phyloP scores from a whole-genome alignment of 2,797 vertebrate genomes.

The Eutrigla gurnardus region DNA sequence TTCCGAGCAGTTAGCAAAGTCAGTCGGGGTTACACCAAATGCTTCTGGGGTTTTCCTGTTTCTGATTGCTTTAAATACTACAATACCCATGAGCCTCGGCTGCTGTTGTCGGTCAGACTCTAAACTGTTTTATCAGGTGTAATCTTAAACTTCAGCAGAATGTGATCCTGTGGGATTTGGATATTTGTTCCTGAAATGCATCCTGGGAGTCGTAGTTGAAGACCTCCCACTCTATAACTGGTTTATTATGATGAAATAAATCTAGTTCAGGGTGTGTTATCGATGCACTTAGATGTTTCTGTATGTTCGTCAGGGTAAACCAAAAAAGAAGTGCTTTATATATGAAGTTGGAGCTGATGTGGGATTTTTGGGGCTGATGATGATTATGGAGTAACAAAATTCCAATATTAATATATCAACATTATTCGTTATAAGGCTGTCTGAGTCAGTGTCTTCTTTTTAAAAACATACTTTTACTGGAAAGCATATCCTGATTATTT shows the following conservation, averaged over 20 bases:
- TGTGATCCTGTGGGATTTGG: background rate
- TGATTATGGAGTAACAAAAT: no score
- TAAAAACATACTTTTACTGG: no score
- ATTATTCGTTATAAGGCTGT: no score
- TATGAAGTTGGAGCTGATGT: no score
- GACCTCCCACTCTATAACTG: no score
- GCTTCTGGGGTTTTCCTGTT: background rate
- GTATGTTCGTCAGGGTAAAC: background rate
- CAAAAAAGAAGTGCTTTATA: background rate
- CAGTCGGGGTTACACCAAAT: background rate
- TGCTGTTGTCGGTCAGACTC: background rate
- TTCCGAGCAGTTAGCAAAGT: background rate
- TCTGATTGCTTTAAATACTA: background rate
- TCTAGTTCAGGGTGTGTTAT: background rate
- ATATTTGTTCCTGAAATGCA: background rate
- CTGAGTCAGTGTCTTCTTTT: no score
- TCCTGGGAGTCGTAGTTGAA: background rate
- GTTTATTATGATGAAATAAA: background rate
- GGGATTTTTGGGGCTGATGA: no score
- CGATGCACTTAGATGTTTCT: background rate
- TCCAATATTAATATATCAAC: no score
- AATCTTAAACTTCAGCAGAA: background rate
- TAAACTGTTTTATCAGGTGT: background rate
- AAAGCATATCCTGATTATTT: no score
- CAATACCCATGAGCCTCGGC: slow-evolving; percentile 4